Percentiles rank a stretch among this genome's conserved stretches.
Evolutionary conservation across 2,888 invertebrate genomes (phyloP).

Genomic region (Dichetophora obliterata): DNA sequence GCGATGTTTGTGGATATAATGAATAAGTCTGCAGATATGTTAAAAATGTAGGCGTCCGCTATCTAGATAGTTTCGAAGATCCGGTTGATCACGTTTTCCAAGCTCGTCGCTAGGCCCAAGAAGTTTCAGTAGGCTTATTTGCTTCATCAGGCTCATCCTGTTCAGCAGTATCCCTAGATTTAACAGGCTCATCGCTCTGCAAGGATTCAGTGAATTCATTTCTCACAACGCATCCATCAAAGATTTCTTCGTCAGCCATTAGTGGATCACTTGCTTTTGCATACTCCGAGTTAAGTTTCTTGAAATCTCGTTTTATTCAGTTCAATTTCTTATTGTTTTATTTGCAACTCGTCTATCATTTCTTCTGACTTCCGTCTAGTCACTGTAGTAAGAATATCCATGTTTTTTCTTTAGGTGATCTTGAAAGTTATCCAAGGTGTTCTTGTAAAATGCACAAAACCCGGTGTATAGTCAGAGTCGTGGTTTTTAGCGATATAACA

Average conservation of each 20-base stretch:
- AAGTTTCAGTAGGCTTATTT: too few species aligned
- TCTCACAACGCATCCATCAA: background rate
- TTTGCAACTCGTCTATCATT: too few species aligned
- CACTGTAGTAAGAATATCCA: too few species aligned
- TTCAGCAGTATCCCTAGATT: too few species aligned
- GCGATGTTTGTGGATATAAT: slow-evolving; percentile 2
- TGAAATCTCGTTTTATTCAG: background rate
- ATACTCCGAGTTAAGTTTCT: background rate
- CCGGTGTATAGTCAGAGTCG: background rate
- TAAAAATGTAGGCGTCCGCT: background rate
- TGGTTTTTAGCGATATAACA: background rate
- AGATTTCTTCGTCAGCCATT: background rate
- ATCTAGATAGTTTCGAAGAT: background rate
- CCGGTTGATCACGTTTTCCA: too few species aligned
- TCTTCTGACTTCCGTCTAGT: too few species aligned
- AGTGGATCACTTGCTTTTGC: background rate
- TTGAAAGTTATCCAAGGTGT: background rate
- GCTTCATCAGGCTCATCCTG: too few species aligned
- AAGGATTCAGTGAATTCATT: background rate
- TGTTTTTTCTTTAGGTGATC: background rate
- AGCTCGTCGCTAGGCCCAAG: too few species aligned
- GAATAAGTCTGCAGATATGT: slow-evolving; percentile 5
- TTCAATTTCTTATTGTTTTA: background rate
- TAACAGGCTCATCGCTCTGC: background rate
- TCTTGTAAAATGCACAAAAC: background rate